Conservation (phyloP, 1,140 invertebrate genomes). For the Drosophila biarmipes region DNA sequence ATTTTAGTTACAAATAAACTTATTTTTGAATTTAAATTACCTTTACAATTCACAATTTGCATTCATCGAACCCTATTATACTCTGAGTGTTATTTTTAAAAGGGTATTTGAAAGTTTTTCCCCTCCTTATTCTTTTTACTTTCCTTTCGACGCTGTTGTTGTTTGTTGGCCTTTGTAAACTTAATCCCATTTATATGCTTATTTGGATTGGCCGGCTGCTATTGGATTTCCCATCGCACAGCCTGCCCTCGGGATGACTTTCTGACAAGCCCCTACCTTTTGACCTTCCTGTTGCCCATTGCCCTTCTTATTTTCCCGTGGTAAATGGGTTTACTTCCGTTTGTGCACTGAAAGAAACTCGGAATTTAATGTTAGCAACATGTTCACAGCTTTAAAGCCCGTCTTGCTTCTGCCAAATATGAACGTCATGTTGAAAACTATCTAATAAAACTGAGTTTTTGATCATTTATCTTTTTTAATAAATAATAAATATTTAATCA, state of each 20-base stretch:
- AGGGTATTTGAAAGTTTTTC: background rate
- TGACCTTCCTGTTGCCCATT: slow-evolving; percentile 17
- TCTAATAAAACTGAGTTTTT: too few species aligned
- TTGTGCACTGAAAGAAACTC: background rate
- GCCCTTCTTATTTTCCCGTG: slow-evolving; percentile 5
- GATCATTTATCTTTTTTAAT: too few species aligned
- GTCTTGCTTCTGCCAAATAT: too few species aligned
- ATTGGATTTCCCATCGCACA: slow-evolving; percentile 31
- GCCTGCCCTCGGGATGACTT: slow-evolving; percentile 49
- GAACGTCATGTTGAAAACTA: too few species aligned
- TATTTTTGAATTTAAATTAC: too few species aligned
- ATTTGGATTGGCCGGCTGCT: slow-evolving; percentile 33
- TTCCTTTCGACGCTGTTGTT: slow-evolving; percentile 19
- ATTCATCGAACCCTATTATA: background rate
- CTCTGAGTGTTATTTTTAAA: background rate
- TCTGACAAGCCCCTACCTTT: slow-evolving; percentile 31
- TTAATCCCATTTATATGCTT: slow-evolving; percentile 67
- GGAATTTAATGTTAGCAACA: background rate
- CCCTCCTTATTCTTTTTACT: background rate
- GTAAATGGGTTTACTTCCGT: slow-evolving; percentile 44
- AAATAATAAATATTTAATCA: background rate
- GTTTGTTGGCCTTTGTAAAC: slow-evolving; percentile 19
- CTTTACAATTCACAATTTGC: background rate
- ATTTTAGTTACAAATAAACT: too few species aligned
- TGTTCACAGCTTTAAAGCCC: too few species aligned